Evolutionary conservation across 2,113 vertebrate species (phyloP).

Genomic region (Anarrhichthys ocellatus): DNA sequence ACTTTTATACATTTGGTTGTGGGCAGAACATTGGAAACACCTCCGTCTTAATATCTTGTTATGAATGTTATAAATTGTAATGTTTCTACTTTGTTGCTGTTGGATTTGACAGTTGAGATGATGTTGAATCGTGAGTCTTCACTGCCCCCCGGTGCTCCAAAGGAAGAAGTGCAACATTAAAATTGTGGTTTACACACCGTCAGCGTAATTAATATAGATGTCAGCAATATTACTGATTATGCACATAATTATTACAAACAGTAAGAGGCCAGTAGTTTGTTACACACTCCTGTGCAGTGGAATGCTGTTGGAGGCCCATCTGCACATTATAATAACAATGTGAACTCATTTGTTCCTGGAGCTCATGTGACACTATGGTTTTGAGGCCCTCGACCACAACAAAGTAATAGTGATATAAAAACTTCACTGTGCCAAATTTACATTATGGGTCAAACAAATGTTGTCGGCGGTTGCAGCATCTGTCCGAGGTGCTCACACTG

Average conservation of each 20-base stretch:
- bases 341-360: not conserved
- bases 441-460: not conserved
- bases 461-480: not conserved
- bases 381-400: not conserved
- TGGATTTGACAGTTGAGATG: not conserved
- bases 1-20: not conserved
- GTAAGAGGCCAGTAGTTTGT: not conserved
- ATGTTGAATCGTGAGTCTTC: not conserved
- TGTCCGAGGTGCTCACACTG: not conserved
- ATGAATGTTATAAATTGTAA: not conserved
- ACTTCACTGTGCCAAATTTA: not conserved
- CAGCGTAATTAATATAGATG: not conserved
- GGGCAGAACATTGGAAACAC: not conserved
- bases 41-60: not conserved
- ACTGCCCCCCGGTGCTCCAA: constrained; percentile 36
- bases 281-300: not conserved
- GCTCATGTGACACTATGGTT: not conserved
- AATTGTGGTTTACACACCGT: not conserved
- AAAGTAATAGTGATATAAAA: not conserved
- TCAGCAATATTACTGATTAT: not conserved
- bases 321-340: not conserved
- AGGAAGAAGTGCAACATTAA: not conserved
- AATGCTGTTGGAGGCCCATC: not conserved
- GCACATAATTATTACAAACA: too few relatives aligned
- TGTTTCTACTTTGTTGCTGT: not conserved